Evolutionary conservation across 2,797 vertebrate species (phyloP), one percentile per base, ranked within the genome.

Genomic region (Arctocebus calabarensis): DNA sequence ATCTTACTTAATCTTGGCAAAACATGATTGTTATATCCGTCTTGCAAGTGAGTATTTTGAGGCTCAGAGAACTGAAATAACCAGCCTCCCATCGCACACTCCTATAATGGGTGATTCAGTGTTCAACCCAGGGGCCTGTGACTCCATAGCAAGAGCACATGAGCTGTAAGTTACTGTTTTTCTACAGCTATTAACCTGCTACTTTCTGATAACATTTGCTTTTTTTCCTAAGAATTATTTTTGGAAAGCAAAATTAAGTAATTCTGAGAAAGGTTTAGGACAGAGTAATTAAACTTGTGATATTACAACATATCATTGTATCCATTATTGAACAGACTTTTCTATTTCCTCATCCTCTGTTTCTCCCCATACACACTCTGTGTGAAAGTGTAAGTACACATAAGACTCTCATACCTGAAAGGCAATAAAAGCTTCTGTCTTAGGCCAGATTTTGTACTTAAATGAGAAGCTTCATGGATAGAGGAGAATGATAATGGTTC

Each of bases 101-200:
- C 4, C 48, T 3, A 2, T 10, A 45, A 66, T 0, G 6, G 84
- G 2, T 6, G 5, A 34, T 14, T n/a, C 20, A 84, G 22, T 48
- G 27, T 57, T 32, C 27, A 70, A 23, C 6, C 45, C 29, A 61
- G 92, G 83, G 79, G 92, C 71, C 37, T 95, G 3, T n/a, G 43
- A 43, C 17, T 40, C 9, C 23, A 70, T 20, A 59, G 20, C 10
- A 4, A 5, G 9, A 7, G 0, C 6, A 10, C 0, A 1, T 37
- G 9, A 25, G 34, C 25, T 83, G 6, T 64, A 70, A 14, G 43
- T 61, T 48, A 25, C 11, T 73, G 20, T 22, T 25, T 68, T 16
- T 77, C 27, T 94, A 22, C 7, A 37, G 2, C 57, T 70, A 29
- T 90, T 64, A 57, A 40, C 11, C 57, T 13, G 59, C 3, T 40